Percentiles rank a stretch among this genome's conserved stretches.
Conservation (phyloP, 2,888 invertebrate species). For the Oscheius sp. region DNA sequence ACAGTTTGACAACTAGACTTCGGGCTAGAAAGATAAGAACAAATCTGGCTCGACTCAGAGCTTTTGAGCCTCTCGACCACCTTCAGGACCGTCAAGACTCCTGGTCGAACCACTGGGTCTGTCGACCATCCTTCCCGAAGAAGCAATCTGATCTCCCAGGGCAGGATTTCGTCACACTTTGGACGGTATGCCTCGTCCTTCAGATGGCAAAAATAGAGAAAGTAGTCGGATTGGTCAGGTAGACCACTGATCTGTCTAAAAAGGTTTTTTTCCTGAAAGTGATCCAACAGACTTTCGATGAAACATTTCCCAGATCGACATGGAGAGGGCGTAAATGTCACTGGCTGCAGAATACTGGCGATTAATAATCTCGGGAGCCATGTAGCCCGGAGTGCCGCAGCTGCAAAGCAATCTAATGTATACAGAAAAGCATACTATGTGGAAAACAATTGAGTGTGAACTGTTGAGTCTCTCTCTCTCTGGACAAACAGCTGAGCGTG, state of each 20-base stretch:
- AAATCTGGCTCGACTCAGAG: no score
- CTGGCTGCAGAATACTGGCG: not conserved
- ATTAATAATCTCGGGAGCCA: not conserved
- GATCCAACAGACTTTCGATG: not conserved
- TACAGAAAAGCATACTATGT: not conserved
- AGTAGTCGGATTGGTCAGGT: not conserved
- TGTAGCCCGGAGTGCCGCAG: not conserved
- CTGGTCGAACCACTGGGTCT: not conserved
- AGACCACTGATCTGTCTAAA: not conserved
- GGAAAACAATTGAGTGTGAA: not conserved
- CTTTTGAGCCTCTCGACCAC: no score
- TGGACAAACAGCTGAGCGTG: no score
- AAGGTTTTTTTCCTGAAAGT: not conserved
- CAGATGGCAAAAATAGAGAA: not conserved
- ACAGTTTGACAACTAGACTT: no score
- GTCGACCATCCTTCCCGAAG: not conserved
- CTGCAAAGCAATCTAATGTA: not conserved
- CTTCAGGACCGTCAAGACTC: no score
- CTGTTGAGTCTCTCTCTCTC: no score
- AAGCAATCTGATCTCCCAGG: not conserved
- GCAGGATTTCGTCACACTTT: not conserved
- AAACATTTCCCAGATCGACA: constrained; percentile 5
- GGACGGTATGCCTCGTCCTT: not conserved
- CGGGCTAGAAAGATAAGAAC: no score
- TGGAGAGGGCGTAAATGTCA: not conserved